Conservation (phyloP, 1,140 invertebrate genomes). For the Euschistus heros region DNA sequence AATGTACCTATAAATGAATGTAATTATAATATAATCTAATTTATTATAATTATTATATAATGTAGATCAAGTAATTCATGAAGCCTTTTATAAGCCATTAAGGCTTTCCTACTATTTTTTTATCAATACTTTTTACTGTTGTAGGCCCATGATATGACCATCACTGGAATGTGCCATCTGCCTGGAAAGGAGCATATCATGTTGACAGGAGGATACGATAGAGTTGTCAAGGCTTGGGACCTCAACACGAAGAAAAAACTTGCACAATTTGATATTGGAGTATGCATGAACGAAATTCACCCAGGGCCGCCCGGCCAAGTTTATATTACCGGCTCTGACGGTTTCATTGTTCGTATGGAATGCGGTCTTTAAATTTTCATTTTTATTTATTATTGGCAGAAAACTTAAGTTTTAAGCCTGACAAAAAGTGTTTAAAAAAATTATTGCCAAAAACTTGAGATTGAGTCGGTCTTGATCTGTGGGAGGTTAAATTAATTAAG, state of each 20-base stretch:
- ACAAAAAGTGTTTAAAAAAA: no score
- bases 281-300: slow-evolving; percentile 35
- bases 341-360: slow-evolving; percentile 29
- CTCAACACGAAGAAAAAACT: slow-evolving; percentile 28
- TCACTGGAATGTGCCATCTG: slow-evolving; percentile 32
- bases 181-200: slow-evolving; percentile 32
- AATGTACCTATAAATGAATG: no score
- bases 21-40: no score
- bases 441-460: no score
- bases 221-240: slow-evolving; percentile 37
- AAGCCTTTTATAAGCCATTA: no score
- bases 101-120: slow-evolving; percentile 10
- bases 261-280: slow-evolving; percentile 31
- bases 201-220: slow-evolving; percentile 39
- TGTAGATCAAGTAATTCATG: no score
- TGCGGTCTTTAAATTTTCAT: neutral
- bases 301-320: slow-evolving; percentile 32
- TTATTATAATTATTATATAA: no score
- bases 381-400: no score
- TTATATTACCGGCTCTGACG: slow-evolving; percentile 36
- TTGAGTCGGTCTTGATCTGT: neutral
- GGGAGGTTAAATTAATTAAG: neutral
- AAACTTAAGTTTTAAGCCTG: no score
- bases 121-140: slow-evolving; percentile 8
- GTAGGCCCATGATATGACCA: slow-evolving; percentile 38